Conservation (phyloP, 2,113 vertebrate genomes). For the Connochaetes taurinus region DNA sequence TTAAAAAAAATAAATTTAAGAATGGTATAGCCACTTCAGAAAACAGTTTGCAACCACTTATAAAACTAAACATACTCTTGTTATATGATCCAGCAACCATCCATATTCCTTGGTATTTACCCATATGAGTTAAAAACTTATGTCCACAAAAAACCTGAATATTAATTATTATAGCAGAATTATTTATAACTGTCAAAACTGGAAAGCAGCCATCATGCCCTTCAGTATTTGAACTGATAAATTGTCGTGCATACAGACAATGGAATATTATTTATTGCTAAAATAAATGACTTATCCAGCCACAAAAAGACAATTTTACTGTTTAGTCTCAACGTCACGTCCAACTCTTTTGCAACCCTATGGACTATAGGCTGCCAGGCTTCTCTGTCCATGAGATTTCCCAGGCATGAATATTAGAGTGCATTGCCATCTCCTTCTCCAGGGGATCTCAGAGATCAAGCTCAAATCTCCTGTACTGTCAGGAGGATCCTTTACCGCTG, state of each 20-base stretch:
- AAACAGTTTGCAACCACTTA: not conserved
- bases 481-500: not conserved
- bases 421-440: not conserved
- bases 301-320: not conserved
- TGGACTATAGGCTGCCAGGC: not conserved
- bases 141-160: not conserved
- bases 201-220: not conserved
- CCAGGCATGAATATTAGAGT: not conserved
- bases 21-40: not conserved
- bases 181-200: not conserved
- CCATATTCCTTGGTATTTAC: not conserved
- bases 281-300: not conserved
- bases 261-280: not conserved
- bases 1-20: not conserved
- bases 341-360: not conserved
- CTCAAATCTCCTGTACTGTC: not conserved
- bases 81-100: not conserved
- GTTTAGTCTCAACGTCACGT: not conserved
- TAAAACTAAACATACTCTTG: not conserved
- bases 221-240: not conserved
- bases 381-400: not conserved
- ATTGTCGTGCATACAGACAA: not conserved
- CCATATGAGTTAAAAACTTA: not conserved
- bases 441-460: not conserved
- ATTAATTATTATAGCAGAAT: not conserved